Base-by-base conservation (phyloP, 2,113 vertebrate species). In the Parotia lawesii region DNA sequence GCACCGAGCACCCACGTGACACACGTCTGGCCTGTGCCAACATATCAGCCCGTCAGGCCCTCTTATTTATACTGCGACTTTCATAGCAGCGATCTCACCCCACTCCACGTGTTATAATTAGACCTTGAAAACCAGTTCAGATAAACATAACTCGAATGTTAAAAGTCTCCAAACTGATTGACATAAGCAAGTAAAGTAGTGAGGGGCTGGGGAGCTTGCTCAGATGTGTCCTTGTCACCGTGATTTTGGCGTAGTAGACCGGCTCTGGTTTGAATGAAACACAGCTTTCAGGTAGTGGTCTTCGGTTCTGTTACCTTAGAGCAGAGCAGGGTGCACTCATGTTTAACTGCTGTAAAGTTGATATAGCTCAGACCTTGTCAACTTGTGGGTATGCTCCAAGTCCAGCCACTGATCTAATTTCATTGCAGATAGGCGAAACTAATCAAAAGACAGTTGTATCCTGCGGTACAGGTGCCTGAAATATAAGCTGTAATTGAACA, bases 21-120 rank as follows among this genome's bases (percentile, higher is more conserved):
- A 85, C 64, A 17, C 38, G 87, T 78, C 93, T 91, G 77, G n/a
- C 82, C 87, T 67, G 70, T 87, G 95, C 96, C 89, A 90, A 23
- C 64, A 25, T 42, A 64, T 91, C 93, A 69, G 64, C 72, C 73
- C 56, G 1, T 60, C 80, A 66, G 84, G 82, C 17, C 89, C 67
- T 94, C 92, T 93, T 95, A 85, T 97, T 95, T 95, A 85, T 87
- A 78, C 29, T 88, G 77, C 42, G 8, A 78, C 85, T 95, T 96
- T 94, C 93, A 95, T 83, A 94, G 95, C 89, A 88, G 87, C 89
- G 31, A n/a, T 51, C 80, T 96, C 72, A 60, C 89, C 90, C 96
- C 20, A 13, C 91, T 96, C 56, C 75, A 80, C 64, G 3, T 93
- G 94, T 92, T 97, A 97, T 96, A 96, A 97, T 97, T 97, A 97